Percentiles rank a stretch among this genome's conserved stretches.
Conservation (phyloP, 2,113 vertebrate genomes). For the Emydocephalus ijimae region DNA sequence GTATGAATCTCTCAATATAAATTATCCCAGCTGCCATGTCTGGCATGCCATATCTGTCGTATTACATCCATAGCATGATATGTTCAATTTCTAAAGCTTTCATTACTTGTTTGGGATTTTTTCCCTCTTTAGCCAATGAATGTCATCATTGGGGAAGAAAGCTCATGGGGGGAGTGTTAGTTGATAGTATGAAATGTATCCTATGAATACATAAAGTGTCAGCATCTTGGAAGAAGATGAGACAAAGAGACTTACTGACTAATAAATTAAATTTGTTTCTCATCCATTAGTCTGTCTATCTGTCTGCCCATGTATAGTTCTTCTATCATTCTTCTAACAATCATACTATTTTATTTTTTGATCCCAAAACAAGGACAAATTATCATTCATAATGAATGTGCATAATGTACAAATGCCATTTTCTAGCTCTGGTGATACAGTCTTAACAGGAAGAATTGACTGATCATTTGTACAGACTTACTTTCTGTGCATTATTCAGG, state of each 20-base stretch:
- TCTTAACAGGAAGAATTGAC: constrained; percentile 44
- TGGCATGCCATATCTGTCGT: not conserved
- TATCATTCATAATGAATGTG: constrained; percentile 28
- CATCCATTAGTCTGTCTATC: not conserved
- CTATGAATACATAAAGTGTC: not conserved
- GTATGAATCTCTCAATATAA: not conserved
- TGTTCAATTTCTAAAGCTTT: not conserved
- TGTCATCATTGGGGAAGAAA: not conserved
- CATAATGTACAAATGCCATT: constrained; percentile 15
- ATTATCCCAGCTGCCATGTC: not conserved
- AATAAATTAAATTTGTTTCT: not conserved
- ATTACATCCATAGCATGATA: not conserved
- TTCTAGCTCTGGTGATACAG: constrained; percentile 43
- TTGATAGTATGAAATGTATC: not conserved
- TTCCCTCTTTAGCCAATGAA: not conserved
- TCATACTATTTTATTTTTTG: constrained; percentile 36
- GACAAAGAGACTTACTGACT: not conserved
- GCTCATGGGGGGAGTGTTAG: not conserved
- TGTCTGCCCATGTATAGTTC: constrained; percentile 15
- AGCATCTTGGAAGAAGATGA: not conserved
- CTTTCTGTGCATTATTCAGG: constrained; percentile 13
- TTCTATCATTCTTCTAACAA: not conserved
- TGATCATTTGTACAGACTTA: constrained; percentile 30
- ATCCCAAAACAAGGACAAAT: constrained; percentile 41
- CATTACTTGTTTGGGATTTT: not conserved